Percentiles rank a stretch among this genome's conserved stretches.
These are phyloP conservation scores for Peucedramus taeniatus DNA, from an alignment of 2,113 vertebrate genomes.

Conservation along the genomic window DNA sequence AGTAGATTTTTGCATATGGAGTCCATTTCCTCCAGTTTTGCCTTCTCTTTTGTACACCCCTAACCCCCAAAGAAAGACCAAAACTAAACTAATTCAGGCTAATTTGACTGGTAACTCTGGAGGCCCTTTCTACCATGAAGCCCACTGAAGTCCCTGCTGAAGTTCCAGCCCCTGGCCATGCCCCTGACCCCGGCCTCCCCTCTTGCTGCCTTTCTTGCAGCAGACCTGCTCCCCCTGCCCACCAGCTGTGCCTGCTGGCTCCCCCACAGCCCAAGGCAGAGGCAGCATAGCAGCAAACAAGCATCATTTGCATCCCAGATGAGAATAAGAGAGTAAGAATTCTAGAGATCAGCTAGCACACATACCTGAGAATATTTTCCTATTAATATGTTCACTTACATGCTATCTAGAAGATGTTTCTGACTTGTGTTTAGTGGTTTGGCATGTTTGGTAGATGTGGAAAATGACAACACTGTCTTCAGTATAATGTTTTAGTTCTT, in stretches of 20 bases:
- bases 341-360: neutral
- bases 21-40: neutral
- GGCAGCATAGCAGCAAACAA: neutral
- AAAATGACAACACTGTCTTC: neutral
- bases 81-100: neutral
- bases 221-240: neutral
- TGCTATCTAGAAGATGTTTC: neutral
- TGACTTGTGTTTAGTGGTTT: neutral
- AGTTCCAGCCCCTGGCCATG: neutral
- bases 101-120: neutral
- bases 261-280: accelerated
- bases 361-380: neutral
- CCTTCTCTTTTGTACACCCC: neutral
- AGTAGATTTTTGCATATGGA: neutral
- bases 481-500: neutral
- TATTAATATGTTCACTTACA: neutral
- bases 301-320: neutral
- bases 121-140: neutral
- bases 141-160: neutral
- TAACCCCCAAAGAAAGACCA: neutral
- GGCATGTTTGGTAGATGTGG: neutral
- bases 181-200: accelerated
- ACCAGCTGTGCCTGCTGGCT: neutral
- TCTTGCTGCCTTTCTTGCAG: neutral
- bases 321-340: neutral